Percentiles rank a stretch among this genome's conserved stretches.
phyloP scores from a whole-genome alignment of 2,113 vertebrate genomes.

The Hiodon alosoides region DNA sequence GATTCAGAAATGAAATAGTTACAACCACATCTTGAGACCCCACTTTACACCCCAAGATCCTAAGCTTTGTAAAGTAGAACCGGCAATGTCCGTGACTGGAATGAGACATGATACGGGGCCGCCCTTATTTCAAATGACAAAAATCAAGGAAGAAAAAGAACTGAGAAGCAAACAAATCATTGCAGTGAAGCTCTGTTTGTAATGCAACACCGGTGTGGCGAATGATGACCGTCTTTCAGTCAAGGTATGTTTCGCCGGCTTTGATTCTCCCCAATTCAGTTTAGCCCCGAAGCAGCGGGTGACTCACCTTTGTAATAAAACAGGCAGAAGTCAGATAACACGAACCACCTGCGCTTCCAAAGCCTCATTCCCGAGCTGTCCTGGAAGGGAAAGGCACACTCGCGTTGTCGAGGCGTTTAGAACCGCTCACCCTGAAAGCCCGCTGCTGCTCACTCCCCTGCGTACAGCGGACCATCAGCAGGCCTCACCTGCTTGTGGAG shows the following conservation, averaged over 20 bases:
- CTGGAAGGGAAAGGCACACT: slow-evolving; percentile 61
- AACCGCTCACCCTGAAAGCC: no score
- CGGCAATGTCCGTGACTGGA: no score
- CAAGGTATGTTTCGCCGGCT: background rate
- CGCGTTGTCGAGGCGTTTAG: background rate
- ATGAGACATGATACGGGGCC: no score
- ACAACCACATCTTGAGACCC: no score
- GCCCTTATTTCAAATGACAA: no score
- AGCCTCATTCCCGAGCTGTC: slow-evolving; percentile 97
- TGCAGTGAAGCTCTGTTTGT: background rate
- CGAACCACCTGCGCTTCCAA: slow-evolving; percentile 98
- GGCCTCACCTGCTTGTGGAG: slow-evolving; percentile 89
- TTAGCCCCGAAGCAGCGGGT: background rate
- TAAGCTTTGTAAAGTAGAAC: no score
- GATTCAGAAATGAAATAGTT: no score
- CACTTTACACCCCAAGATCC: no score
- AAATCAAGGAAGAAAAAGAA: background rate
- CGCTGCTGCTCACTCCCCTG: background rate
- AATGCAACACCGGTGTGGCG: background rate
- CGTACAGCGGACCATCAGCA: slow-evolving; percentile 18
- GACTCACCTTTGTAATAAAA: slow-evolving; percentile 99
- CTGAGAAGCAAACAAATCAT: background rate
- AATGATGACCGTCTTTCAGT: background rate
- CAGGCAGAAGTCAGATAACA: slow-evolving; percentile 93
- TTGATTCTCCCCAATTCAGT: background rate